phyloP scores from a whole-genome alignment of 2,113 vertebrate species.

The Donacobius atricapilla region DNA sequence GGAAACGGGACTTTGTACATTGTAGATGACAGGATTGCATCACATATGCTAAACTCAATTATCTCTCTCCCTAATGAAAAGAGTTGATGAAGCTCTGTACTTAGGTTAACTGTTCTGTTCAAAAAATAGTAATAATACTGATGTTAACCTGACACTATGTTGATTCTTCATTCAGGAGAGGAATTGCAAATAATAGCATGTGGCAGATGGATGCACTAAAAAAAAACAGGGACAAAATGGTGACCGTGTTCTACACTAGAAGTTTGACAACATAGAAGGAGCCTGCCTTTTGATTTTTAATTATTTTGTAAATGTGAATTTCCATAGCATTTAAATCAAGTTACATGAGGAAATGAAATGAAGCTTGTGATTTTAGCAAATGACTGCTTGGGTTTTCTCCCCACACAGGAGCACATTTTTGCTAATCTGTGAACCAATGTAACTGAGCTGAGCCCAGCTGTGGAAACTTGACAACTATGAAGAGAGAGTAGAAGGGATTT shows the following conservation, averaged over 20 bases:
- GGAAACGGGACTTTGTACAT: not conserved
- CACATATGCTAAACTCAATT: not conserved
- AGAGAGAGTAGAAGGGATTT: not conserved
- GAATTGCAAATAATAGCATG: not conserved
- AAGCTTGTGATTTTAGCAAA: not conserved
- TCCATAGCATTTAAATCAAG: not conserved
- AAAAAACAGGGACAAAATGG: not conserved
- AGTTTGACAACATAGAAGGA: not conserved
- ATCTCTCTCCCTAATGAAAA: not conserved
- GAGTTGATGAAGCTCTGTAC: not conserved
- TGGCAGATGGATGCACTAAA: not conserved
- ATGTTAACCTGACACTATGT: not conserved
- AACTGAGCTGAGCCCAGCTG: not conserved
- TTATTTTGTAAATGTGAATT: not conserved
- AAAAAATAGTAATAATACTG: not conserved
- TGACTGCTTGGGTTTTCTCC: not conserved
- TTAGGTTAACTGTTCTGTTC: not conserved
- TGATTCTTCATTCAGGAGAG: not conserved
- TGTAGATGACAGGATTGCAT: slow-evolving; percentile 10
- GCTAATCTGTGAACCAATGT: not conserved
- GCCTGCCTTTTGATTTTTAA: not conserved
- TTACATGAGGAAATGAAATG: not conserved
- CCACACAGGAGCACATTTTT: not conserved
- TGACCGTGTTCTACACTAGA: not conserved
- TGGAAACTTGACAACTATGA: not conserved